Evolutionary conservation across 2,888 invertebrate species (phyloP), one percentile per base, ranked within the genome.

Genomic region (Phengaris arion): DNA sequence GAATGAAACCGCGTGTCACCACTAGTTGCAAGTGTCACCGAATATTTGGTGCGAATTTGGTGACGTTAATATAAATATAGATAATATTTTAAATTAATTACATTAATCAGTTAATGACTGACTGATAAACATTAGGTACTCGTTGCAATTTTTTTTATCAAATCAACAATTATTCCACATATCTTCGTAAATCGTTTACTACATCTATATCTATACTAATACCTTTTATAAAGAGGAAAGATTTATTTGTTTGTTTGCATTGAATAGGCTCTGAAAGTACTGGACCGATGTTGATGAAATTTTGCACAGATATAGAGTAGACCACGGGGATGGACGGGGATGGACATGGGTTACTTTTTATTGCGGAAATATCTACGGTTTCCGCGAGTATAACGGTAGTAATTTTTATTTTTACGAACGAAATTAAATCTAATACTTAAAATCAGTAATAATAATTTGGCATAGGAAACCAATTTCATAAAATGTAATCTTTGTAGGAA

Each of bases 101-200:
- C 10, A 59, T 59, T 59, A 22, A 59, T 59, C 59, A 59, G 59
- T 59, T 59, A 59, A 59, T 22, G 59, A 22, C 22, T 59, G 15
- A 59, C 10, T 22, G 59, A 59, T 59, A 59, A 59, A 22, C 59
- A 15, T 22, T 15, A 59, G 22, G 10, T 10, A 59, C 59, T 15
- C 10, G 22, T 59, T 59, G 22, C 59, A 22, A 22, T 59, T 59
- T 59, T 59, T 59, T 59, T 6, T 15, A 48, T 48, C 48, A 48
- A 48, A 48, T 48, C 48, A 48, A 48, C 57, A 57, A 57, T 15
- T 9, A 0, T 8, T 59, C 22, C 22, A 12, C 10, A 10, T 59
- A 22, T 59, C 59, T 59, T 59, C 15, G 10, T 22, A 59, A 59
- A 22, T 59, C 9, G 15, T 57, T 48, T 48, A 48, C 8, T 48